Percentiles rank a stretch among this genome's conserved stretches.
These are phyloP conservation scores for Nebria brevicollis DNA, from an alignment of 2,888 invertebrate genomes.

Conservation along the genomic window DNA sequence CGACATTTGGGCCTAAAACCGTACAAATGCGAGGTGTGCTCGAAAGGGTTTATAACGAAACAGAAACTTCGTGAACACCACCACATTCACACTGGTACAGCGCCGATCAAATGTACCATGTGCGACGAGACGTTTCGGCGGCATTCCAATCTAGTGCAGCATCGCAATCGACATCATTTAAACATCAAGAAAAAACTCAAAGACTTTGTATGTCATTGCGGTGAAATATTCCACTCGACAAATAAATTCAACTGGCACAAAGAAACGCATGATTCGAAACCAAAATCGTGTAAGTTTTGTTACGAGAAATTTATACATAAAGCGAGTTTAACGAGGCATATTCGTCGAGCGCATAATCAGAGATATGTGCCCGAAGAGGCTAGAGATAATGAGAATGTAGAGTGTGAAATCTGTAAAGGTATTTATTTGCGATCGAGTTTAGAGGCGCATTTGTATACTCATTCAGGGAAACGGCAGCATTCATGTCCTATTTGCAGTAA, in stretches of 20 bases:
- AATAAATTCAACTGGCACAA: constrained; percentile 88
- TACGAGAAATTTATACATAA: constrained; percentile 88
- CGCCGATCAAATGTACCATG: constrained; percentile 82
- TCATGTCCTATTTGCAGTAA: constrained; percentile 86
- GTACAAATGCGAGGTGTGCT: constrained; percentile 78
- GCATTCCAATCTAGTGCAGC: constrained; percentile 86
- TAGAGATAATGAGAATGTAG: constrained; percentile 73
- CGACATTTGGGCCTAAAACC: constrained; percentile 81
- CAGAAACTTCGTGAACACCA: constrained; percentile 85
- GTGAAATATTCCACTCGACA: constrained; percentile 83
- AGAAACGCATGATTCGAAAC: constrained; percentile 84
- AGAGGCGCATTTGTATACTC: constrained; percentile 82
- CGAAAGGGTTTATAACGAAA: constrained; percentile 83
- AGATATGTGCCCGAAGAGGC: constrained; percentile 74
- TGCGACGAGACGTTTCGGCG: constrained; percentile 84
- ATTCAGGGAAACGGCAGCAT: constrained; percentile 80
- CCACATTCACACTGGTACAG: constrained; percentile 83
- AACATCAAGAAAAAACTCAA: constrained; percentile 76
- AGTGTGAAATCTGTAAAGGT: constrained; percentile 82
- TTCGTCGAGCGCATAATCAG: constrained; percentile 81
- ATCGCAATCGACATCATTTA: constrained; percentile 81
- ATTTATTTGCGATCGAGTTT: constrained; percentile 83
- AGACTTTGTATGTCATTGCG: constrained; percentile 82
- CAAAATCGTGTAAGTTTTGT: constrained; percentile 86
- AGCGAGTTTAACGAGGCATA: constrained; percentile 84